Base-by-base conservation (phyloP, 2,888 invertebrate species). In the Rhagophthalmus giganteus region DNA sequence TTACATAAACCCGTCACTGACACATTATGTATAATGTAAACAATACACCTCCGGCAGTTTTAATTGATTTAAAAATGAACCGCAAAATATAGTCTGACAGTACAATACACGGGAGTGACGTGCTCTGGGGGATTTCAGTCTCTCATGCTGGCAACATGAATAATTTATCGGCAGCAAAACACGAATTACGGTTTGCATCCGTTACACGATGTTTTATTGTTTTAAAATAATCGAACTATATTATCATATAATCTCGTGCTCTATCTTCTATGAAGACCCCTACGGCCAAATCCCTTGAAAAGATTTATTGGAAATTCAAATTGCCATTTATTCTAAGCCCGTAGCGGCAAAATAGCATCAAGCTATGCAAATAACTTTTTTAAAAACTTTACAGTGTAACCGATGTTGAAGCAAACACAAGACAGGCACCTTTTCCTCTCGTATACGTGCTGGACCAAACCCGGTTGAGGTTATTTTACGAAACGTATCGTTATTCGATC, bases 51-150 rank as follows among this genome's bases (percentile, higher is more conserved):
- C 46, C 33, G 50, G 50, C 46, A 32, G 34, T 50, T 54, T 54
- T 50, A 50, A 54, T 54, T 54, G 53, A 54, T 54, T 54, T 54
- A 54, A 54, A 54, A 54, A 54, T 54, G 53, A 47, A 48, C 53
- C 48, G 44, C 48, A 48, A 54, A 53, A 47, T 44, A 44, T 37
- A 48, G 32, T 48, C 48, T 44, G 47, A 54, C 53, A 54, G 46
- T 39, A 54, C 47, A 54, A 47, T 48, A 39, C 42, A 47, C 42
- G 24, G 40, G 53, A 48, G 48, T 48, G 48, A 44, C 42, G 47
- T 41, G 41, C 53, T 25, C 47, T 20, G 31, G 39, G 48, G 47
- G 41, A 41, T 53, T 51, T 47, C 41, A 42, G 35, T 39, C 51
- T 39, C 53, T 53, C 38, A 35, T 38, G 37, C 31, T 42, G 12